phyloP scores from a whole-genome alignment of 2,113 vertebrate species.

The Danionella cerebrum region DNA sequence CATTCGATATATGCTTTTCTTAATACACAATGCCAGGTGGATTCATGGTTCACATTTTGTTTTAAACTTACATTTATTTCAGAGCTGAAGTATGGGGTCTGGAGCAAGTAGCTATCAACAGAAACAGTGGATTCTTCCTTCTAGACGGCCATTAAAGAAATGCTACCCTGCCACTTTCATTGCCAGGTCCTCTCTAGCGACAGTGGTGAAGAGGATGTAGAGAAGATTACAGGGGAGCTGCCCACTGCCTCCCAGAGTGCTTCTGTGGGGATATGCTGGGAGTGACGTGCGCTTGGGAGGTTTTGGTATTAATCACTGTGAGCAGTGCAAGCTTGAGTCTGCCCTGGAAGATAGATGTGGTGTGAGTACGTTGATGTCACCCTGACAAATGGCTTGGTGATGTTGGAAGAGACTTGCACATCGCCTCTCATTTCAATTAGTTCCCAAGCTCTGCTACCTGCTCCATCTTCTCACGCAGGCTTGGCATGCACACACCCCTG shows the following conservation, averaged over 20 bases:
- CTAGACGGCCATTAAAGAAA: neutral
- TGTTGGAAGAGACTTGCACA: slow-evolving; percentile 69
- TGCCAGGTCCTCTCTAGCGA: neutral
- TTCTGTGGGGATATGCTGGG: slow-evolving; percentile 32
- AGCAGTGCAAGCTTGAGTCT: slow-evolving; percentile 54
- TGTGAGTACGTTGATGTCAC: slow-evolving; percentile 75
- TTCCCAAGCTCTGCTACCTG: slow-evolving; percentile 48
- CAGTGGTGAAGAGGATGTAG: neutral
- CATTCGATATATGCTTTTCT: no score
- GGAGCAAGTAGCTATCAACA: neutral
- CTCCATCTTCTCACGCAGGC: slow-evolving; percentile 25
- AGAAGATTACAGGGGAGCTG: slow-evolving; percentile 30
- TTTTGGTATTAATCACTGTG: slow-evolving; percentile 72
- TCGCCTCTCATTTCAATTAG: slow-evolving; percentile 81
- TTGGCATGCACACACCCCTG: slow-evolving; percentile 28
- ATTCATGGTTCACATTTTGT: neutral
- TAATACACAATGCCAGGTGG: neutral
- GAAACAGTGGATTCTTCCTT: neutral
- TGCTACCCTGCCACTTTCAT: neutral
- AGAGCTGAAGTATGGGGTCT: neutral
- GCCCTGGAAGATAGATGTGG: slow-evolving; percentile 68
- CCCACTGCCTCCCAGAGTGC: slow-evolving; percentile 36
- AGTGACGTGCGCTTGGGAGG: slow-evolving; percentile 41
- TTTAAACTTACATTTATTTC: neutral
- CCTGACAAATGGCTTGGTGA: slow-evolving; percentile 70